Evolutionary conservation across 2,888 invertebrate species (phyloP).

Genomic region (Melinaea menophilus): DNA sequence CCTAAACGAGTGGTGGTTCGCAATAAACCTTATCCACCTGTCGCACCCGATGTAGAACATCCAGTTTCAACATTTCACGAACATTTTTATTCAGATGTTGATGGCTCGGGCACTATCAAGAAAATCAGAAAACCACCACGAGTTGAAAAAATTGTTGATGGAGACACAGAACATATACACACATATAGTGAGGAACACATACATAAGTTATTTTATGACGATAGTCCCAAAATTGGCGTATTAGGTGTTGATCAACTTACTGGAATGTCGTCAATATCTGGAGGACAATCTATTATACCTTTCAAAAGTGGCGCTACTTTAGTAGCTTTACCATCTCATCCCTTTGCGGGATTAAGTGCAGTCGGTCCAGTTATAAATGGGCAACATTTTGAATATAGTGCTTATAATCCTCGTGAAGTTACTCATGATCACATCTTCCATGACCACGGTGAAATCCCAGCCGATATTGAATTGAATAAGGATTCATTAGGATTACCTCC

Average conservation of each 20-base stretch:
- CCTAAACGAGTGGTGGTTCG: conserved; percentile 56
- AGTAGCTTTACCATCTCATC: conserved; percentile 50
- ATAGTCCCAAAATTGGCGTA: conserved; percentile 47
- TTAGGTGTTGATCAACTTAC: conserved; percentile 48
- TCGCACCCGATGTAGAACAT: conserved; percentile 53
- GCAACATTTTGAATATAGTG: conserved; percentile 61
- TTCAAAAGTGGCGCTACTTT: conserved; percentile 51
- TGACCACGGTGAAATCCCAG: conserved; percentile 69
- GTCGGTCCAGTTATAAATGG: conserved; percentile 59
- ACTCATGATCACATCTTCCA: conserved; percentile 74
- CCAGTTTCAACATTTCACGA: conserved; percentile 69
- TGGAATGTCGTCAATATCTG: conserved; percentile 47
- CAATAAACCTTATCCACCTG: conserved; percentile 38
- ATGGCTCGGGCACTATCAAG: conserved; percentile 63
- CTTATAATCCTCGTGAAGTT: conserved; percentile 70
- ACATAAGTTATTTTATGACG: conserved; percentile 65
- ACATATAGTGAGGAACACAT: conserved; percentile 74
- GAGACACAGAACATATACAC: conserved; percentile 74
- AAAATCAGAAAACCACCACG: conserved; percentile 70
- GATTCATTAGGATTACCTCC: conserved; percentile 55
- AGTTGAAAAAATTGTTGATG: conserved; percentile 73
- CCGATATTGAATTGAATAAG: conserved; percentile 55
- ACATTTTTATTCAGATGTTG: conserved; percentile 72
- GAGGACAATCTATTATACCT: conserved; percentile 50
- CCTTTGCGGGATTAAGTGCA: conserved; percentile 47